phyloP scores from a whole-genome alignment of 2,113 vertebrate genomes.

The Proteles cristata region DNA sequence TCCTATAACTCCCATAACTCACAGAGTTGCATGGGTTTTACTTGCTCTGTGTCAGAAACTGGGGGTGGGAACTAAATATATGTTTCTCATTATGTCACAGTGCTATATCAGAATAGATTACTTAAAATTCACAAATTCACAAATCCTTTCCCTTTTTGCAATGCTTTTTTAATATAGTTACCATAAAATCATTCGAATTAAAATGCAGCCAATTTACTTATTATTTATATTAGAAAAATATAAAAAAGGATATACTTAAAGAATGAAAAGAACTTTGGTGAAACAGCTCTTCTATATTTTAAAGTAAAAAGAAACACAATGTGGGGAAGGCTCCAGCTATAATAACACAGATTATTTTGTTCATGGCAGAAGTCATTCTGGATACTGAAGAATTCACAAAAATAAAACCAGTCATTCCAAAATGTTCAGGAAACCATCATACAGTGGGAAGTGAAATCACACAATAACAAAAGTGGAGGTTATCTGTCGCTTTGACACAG shows the following conservation, averaged over 20 bases:
- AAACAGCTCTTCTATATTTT: background rate
- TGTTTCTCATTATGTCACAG: background rate
- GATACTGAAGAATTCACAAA: background rate
- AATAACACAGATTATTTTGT: background rate
- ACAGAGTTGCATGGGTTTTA: background rate
- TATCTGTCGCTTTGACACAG: background rate
- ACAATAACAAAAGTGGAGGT: background rate
- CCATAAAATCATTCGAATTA: conserved; percentile 17
- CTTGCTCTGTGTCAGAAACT: background rate
- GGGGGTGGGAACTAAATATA: background rate
- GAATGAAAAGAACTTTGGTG: background rate
- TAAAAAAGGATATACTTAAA: background rate
- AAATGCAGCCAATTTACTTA: background rate
- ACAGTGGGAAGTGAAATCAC: background rate
- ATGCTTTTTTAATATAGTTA: background rate
- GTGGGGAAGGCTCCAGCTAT: background rate
- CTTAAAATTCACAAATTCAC: conserved; percentile 41
- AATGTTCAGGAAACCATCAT: conserved; percentile 45
- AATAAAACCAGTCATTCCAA: background rate
- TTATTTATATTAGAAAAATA: background rate
- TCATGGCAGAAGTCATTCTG: conserved; percentile 4
- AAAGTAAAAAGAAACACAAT: background rate
- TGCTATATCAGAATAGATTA: background rate
- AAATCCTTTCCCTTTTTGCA: background rate
- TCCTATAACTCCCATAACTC: background rate